phyloP scores from a whole-genome alignment of 2,797 vertebrate genomes.

The Danio kyathit region DNA sequence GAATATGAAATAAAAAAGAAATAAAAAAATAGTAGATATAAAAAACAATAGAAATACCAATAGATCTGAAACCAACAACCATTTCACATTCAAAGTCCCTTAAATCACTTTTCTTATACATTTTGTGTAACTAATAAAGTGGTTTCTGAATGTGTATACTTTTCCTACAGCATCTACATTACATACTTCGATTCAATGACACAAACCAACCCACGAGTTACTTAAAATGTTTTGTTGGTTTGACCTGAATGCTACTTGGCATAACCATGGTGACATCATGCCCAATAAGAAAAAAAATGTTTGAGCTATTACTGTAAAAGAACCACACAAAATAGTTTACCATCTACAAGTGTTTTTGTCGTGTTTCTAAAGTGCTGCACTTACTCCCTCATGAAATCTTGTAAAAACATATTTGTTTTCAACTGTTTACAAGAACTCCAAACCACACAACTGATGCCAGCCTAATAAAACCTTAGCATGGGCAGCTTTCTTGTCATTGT shows the following conservation, averaged over 20 bases:
- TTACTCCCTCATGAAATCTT: constrained; percentile 59
- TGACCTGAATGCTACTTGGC: background rate
- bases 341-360: constrained; percentile 48
- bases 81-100: too few relatives aligned
- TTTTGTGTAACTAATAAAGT: too few relatives aligned
- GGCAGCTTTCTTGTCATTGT: constrained; percentile 61
- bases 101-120: too few relatives aligned
- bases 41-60: too few relatives aligned
- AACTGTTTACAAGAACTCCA: constrained; percentile 68
- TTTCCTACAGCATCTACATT: too few relatives aligned
- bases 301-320: background rate
- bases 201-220: background rate
- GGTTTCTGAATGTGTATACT: too few relatives aligned
- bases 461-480: constrained; percentile 66
- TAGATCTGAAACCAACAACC: too few relatives aligned
- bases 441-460: constrained; percentile 67
- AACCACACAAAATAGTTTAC: background rate
- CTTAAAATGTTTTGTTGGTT: constrained; percentile 7
- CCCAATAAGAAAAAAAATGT: background rate
- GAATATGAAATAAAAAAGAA: too few relatives aligned
- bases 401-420: constrained; percentile 70
- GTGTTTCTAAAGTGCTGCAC: constrained; percentile 58
- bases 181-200: too few relatives aligned
- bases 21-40: too few relatives aligned
- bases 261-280: constrained; percentile 8